Conservation (phyloP, 2,113 vertebrate species). For the Calcarius ornatus region DNA sequence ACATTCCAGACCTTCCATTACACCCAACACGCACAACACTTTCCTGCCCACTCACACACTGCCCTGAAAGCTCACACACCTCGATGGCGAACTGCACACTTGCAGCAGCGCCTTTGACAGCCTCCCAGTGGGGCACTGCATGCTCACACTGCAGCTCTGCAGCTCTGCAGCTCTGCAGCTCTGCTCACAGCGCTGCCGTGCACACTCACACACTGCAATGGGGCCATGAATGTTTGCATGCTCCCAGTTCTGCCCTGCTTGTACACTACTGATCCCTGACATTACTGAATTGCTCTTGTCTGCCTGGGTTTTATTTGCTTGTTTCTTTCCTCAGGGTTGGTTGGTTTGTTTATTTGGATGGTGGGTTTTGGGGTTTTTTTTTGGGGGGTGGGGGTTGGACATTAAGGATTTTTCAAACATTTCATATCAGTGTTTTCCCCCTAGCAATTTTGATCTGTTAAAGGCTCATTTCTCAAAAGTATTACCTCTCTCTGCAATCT, state of each 20-base stretch:
- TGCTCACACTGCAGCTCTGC: neutral
- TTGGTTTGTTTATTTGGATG: neutral
- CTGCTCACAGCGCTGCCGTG: accelerated
- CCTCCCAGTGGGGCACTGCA: neutral
- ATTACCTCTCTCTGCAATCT: neutral
- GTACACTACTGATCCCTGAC: neutral
- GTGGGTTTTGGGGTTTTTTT: accelerated
- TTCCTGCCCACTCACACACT: neutral
- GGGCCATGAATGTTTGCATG: accelerated
- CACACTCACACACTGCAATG: accelerated
- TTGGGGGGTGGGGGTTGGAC: accelerated
- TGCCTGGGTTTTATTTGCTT: neutral
- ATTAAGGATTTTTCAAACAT: neutral
- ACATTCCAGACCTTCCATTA: neutral
- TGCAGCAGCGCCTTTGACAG: neutral
- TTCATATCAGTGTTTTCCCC: neutral
- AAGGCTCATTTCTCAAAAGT: neutral
- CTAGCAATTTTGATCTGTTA: neutral
- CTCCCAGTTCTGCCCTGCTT: neutral
- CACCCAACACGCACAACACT: neutral
- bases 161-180: neutral
- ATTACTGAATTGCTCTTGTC: neutral
- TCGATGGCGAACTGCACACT: no score
- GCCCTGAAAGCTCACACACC: neutral
- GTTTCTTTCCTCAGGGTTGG: neutral